Base-by-base conservation (phyloP, 2,888 invertebrate species). In the Dione juno region DNA sequence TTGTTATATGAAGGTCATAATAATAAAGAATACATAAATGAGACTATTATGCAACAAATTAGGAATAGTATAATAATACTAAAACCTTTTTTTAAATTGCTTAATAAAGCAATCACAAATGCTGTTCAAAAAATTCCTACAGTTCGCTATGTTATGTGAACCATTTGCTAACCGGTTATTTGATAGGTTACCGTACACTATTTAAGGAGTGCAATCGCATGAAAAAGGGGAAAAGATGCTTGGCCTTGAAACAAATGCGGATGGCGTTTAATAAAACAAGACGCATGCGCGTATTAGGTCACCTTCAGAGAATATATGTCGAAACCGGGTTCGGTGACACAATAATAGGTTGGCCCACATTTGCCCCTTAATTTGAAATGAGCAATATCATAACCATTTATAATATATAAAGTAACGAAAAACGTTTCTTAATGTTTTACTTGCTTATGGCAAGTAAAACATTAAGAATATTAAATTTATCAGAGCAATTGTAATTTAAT, bases 271-370 rank as follows among this genome's bases (percentile, higher is more conserved):
- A 71, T 74, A 69, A 66, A 67, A 70, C 64, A 68, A 67, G 50
- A 82, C 86, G 87, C 86, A 87, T 87, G 84, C 85, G 86, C 77
- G 71, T 69, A 76, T 75, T 72, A 76, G 84, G 84, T 84, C 84
- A 85, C 85, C 82, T 83, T 80, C 76, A 75, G 35, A 69, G n/a
- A 54, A 67, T 45, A 61, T 69, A 11, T 41, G 54, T 48, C 54
- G 40, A 21, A 72, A 54, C n/a, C 37, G 50, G 41, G 54, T 54
- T 63, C 37, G 48, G 19, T 28, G 37, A 54, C 37, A 45, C 53
- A 69, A 54, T 63, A 37, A 63, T 19, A 54, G 14, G 50, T 40
- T 53, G 61, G 19, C 19, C 64, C 3, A 64, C 14, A 64, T 64
- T 50, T 50, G 40, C 19, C 16, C 14, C 19, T 14, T 19, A 16